Evolutionary conservation across 2,888 invertebrate species (phyloP), one percentile per base, ranked within the genome.

Genomic region (Xanthorhoe designata): DNA sequence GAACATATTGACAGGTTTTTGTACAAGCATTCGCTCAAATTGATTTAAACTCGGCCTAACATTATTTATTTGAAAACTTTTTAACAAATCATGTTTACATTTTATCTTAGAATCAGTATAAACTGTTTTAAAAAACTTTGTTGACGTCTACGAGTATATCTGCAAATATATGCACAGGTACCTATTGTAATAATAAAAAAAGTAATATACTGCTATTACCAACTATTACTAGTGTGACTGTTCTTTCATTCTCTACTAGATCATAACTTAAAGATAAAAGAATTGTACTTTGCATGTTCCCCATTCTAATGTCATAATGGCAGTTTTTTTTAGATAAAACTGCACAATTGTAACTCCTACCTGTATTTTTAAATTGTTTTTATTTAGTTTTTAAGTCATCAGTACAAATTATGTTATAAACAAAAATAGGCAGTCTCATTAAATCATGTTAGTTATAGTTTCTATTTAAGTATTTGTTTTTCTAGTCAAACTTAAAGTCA

Each of bases 401-500:
- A 47, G 7, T 17, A 42, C 4, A 42, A n/a, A 42, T 13, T 13
- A 42, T 47, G 7, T 47, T 45, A 15, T n/a, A 45, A 45, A 47
- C 15, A 17, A 47, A 15, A 8, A 47, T 17, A 47, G 47, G 17
- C 17, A 47, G 7, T 7, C 15, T 47, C 17, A 8, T 15, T 17
- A 8, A 5, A 7, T 45, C 1, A 15, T 1, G 1, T 17, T 47
- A 42, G 38, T 42, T 42, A 4, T 42, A 42, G 6, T 45, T 15
- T 1, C 15, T 15, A 45, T 45, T 15, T 45, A 54, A 7, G 9
- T 47, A 10, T 45, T 42, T 19, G 32, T 47, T 24, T 45, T 61
- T 66, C 66, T 57, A 57, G 66, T 61, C 61, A 55, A 53, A 53
- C 7, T 10, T 52, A 7, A 17, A n/a, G n/a, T n/a, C n/a, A n/a